Evolutionary conservation across 1,140 invertebrate species (phyloP), one percentile per base, ranked within the genome.

Genomic region (Cherax destructor): DNA sequence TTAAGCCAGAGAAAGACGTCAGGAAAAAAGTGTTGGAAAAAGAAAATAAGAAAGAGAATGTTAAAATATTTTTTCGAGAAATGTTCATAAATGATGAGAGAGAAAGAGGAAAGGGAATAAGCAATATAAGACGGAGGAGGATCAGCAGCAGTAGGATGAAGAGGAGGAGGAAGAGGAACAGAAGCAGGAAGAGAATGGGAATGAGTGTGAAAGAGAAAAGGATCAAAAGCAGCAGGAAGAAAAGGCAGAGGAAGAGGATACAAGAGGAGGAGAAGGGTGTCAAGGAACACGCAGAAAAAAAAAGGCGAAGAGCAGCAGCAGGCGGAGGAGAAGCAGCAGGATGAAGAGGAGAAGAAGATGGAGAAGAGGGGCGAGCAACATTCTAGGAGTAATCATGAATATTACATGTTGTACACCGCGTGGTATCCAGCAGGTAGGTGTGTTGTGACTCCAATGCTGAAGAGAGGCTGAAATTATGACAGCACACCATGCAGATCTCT

Each of bases 361-460:
- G 24, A 24, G 24, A 59, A 18, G 18, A 4, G 16, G 47, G 4
- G 24, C 11, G 52, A 41, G 69, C 49, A 72, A 77, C 65, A 81
- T 47, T 81, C 61, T 81, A 89, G 61, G 69, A 65, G 79, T 83
- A 56, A 89, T 74, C 87, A 89, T 89, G 87, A 89, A 89, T 89
- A 89, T 89, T 89, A 52, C 85, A 87, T 87, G 85, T 4, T 61
- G 49, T 52, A 77, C 52, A 61, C 85, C 74, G 79, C 56, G 79
- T 83, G 49, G 87, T 72, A 89, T 89, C 79, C 87, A 76, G 61
- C 87, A 83, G 87, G 87, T 89, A 89, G 86, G 86, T 41, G 21
- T 16, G 65, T 6, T 76, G 87, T 83, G 87, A 76, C 21, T 65
- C 78, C 79, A 83, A 89, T 89, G 79, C 24, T 89, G 79, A 81